Conservation (phyloP, 2,888 invertebrate species). For the Hermodice carunculata region DNA sequence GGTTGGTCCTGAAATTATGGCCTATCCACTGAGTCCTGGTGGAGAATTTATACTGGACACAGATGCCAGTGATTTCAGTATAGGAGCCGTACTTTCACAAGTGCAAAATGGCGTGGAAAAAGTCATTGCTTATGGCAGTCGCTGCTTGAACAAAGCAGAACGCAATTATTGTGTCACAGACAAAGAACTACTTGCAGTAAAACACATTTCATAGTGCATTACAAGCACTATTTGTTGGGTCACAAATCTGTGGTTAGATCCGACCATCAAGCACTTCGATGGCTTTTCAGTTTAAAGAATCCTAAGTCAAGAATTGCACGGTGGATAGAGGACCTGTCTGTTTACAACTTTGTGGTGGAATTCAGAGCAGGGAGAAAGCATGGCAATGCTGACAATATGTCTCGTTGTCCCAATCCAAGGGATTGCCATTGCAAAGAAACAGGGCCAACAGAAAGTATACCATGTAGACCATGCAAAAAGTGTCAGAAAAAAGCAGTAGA, state of each 20-base stretch:
- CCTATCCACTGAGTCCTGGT: no score
- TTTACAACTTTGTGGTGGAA: slow-evolving; percentile 33
- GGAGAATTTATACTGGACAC: no score
- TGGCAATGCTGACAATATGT: slow-evolving; percentile 35
- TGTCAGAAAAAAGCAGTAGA: neutral
- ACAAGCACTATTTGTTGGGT: slow-evolving; percentile 31
- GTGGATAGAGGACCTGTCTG: slow-evolving; percentile 30
- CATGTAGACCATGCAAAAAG: neutral
- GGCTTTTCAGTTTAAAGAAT: slow-evolving; percentile 23
- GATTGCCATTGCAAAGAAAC: neutral
- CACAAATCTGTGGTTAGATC: slow-evolving; percentile 23
- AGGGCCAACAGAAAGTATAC: neutral
- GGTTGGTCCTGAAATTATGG: no score
- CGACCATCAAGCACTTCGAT: slow-evolving; percentile 31
- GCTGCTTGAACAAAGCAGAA: slow-evolving; percentile 20
- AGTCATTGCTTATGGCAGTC: slow-evolving; percentile 34
- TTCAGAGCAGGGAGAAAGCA: slow-evolving; percentile 35
- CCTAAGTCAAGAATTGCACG: slow-evolving; percentile 24
- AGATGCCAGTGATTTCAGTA: no score
- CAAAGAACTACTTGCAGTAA: slow-evolving; percentile 31
- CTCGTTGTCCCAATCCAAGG: slow-evolving; percentile 11
- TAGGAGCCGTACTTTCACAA: slow-evolving; percentile 35
- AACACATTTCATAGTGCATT: slow-evolving; percentile 21
- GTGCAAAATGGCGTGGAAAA: slow-evolving; percentile 21
- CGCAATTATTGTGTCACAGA: slow-evolving; percentile 27